Conservation (phyloP, 2,888 invertebrate species). For the Creontiades dilutus region DNA sequence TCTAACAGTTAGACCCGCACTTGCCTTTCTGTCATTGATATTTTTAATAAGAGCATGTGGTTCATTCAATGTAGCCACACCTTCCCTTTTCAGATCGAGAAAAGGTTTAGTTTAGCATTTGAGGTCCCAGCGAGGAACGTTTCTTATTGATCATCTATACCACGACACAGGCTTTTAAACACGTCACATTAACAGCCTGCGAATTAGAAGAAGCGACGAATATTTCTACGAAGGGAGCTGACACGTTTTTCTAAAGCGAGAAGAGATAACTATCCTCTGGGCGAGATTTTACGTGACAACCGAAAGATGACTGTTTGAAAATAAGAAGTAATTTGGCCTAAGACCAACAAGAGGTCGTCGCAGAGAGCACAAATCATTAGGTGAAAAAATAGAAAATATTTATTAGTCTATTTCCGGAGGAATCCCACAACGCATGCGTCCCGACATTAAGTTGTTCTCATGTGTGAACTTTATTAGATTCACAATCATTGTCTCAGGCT, state of each 20-base stretch:
- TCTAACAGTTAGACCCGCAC: no score
- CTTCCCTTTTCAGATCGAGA: no score
- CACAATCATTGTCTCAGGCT: neutral
- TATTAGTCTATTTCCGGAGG: conserved; percentile 1
- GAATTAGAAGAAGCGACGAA: no score
- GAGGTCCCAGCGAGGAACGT: no score
- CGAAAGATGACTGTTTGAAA: conserved; percentile 38
- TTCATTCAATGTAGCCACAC: no score
- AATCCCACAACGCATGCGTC: neutral
- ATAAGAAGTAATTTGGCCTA: conserved; percentile 34
- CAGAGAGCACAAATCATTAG: conserved; percentile 14
- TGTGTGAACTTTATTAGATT: neutral
- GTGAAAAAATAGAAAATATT: neutral
- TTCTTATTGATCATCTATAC: no score
- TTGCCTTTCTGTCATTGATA: no score
- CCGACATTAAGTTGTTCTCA: neutral
- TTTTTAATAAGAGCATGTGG: no score
- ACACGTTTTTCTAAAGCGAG: neutral
- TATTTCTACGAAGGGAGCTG: neutral
- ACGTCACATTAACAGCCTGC: no score
- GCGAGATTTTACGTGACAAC: conserved; percentile 24
- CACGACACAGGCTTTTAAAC: no score
- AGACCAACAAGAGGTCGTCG: conserved; percentile 2
- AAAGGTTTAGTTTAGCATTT: no score
- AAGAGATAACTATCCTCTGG: conserved; percentile 10